Evolutionary conservation across 35 echinoderm and acorn worm genomes (phyloP).

Genomic region (Holothuria glaberrima): DNA sequence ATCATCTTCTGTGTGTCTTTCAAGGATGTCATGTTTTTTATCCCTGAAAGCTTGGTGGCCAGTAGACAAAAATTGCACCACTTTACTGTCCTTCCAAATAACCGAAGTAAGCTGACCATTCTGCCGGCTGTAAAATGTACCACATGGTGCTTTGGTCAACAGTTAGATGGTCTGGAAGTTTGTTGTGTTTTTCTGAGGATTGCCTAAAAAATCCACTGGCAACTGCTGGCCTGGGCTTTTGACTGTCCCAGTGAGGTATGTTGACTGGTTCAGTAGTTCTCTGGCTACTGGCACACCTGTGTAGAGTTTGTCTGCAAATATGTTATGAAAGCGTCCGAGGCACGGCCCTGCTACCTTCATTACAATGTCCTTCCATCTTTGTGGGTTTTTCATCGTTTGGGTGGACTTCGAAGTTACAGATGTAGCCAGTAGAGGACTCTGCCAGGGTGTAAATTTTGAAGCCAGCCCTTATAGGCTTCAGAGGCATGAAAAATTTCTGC

Average conservation of each 20-base stretch:
- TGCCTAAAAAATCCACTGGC: slow-evolving; percentile 17
- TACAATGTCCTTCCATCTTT: slow-evolving; percentile 9
- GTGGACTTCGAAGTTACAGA: slow-evolving; percentile 38
- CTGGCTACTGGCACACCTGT: slow-evolving; percentile 27
- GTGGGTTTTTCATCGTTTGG: not conserved
- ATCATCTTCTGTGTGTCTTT: not conserved
- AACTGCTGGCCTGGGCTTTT: not conserved
- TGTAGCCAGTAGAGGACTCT: slow-evolving; percentile 51
- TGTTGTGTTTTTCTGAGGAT: slow-evolving; percentile 1
- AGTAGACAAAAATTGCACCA: slow-evolving; percentile 25
- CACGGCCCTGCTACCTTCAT: not conserved
- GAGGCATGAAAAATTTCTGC: slow-evolving; percentile 54
- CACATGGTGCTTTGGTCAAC: not conserved
- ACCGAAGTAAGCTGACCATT: slow-evolving; percentile 46
- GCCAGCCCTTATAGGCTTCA: slow-evolving; percentile 47
- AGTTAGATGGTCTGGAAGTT: not conserved
- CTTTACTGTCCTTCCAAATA: slow-evolving; percentile 57
- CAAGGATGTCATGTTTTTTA: not conserved
- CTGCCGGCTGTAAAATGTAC: slow-evolving; percentile 40
- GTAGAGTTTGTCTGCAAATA: slow-evolving; percentile 44
- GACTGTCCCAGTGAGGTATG: slow-evolving; percentile 58
- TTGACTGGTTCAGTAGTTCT: not conserved
- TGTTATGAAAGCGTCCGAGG: slow-evolving; percentile 2
- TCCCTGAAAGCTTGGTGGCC: slow-evolving; percentile 36
- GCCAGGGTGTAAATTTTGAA: slow-evolving; percentile 65